Evolutionary conservation across 2,113 vertebrate genomes (phyloP), one percentile per base, ranked within the genome.

Genomic region (Ageneiosus marmoratus): DNA sequence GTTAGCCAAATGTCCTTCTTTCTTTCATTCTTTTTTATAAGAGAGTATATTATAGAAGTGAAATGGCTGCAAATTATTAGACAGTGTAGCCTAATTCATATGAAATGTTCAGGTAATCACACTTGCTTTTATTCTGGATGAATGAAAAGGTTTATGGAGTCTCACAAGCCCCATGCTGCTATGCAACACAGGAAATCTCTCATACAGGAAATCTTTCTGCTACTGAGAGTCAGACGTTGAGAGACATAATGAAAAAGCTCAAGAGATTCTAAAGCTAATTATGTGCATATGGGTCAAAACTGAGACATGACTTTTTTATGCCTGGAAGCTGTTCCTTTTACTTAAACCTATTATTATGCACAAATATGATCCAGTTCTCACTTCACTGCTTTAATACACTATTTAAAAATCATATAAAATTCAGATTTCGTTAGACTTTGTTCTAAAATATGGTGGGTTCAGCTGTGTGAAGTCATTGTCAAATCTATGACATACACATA

Each of bases 221-320:
- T 32, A 76, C 73, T 76, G 51, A 55, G 73, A 76, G 32, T 55
- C 73, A 55, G 50, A 34, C 73, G 32, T 34, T 13, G 50, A 53
- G 29, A 53, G 50, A 53, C 73, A 24, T 20, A 53, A 32, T 53
- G 29, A 51, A 75, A 73, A 53, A 53, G 27, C 73, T 75, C 10
- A 3, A 53, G 73, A 29, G 73, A 75, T 75, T 75, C 29, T 5
- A 53, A 34, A 16, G 1, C 50, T 75, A 75, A 53, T 75, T 75
- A 51, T 75, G 50, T 75, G 48, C 73, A 51, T 55, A 75, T 75
- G 29, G 73, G 73, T 75, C 48, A 75, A 53, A 75, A 75, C 73
- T 32, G 48, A 75, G 73, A 20, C 73, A 15, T 51, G 72, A 11
- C 18, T 32, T 75, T 75, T 75, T 75, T 13, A 55, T 75, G 50